Evolutionary conservation across 2,113 vertebrate species (phyloP), one percentile per base, ranked within the genome.

Genomic region (Excalfactoria chinensis): DNA sequence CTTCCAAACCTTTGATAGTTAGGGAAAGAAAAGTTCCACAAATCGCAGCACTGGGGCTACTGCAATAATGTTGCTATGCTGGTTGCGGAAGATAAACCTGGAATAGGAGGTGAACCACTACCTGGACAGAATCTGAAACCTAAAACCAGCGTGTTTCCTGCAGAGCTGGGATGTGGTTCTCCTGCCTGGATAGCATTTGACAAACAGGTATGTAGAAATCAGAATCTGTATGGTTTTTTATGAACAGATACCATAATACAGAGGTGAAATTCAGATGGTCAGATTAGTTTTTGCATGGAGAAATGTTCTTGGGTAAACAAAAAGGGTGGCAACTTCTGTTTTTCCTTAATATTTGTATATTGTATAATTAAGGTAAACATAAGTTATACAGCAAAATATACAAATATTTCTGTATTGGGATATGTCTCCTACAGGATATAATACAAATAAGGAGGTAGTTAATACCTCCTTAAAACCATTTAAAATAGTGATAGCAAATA

Each of bases 181-280:
- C 99, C 99, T 32, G 92, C 98, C 15, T 99, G 99, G 99, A 75
- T 99, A 35, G 97, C 97, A 86, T 99, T 99, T 95, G 98, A 99
- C 96, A 99, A 99, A 94, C 98, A 99, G 98, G 99, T 99, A 93
- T 53, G 96, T 90, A 84, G 53, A 72, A 84, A 86, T 7, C 16
- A n/a, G 6, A 53, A 13, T 74, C 7, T 91, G 19, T 14, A 6
- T 53, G 13, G 5, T 56, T 5, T 5, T 66, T 37, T 6, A n/a
- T 77, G 9, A 80, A 28, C 48, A 35, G 18, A 41, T 78, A 34
- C 58, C 32, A 5, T 58, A 30, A 49, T 28, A 53, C 18, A 63
- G 66, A 3, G 1, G 15, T 73, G n/a, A 71, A 59, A 77, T 80
- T 83, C 43, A 18, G 19, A 81, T 43, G 53, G 8, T 76, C 34